Conservation (phyloP, 2,888 invertebrate genomes). For the Polydesmus complanatus region DNA sequence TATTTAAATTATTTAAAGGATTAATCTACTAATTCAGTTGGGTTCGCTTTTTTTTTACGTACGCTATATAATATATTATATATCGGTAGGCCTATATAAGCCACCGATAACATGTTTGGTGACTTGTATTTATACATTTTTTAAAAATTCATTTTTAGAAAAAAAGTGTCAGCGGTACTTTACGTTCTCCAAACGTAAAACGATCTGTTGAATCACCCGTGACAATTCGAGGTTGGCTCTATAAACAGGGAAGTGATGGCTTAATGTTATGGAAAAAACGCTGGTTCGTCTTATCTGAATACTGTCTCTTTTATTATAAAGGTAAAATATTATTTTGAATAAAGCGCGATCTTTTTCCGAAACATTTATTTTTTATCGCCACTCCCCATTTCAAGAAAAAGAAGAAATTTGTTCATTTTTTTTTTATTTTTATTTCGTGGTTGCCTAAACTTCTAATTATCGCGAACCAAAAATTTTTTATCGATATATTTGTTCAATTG, state of each 20-base stretch:
- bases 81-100: no score
- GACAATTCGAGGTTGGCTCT: constrained; percentile 73
- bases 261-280: constrained; percentile 86
- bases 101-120: no score
- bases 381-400: not conserved
- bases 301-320: constrained; percentile 88
- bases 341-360: not conserved
- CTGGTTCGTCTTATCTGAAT: constrained; percentile 88
- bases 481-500: not conserved
- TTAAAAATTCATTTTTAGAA: constrained; percentile 3
- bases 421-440: not conserved
- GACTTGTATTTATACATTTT: no score
- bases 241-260: constrained; percentile 85
- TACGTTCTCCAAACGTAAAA: constrained; percentile 65
- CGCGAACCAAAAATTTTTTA: no score
- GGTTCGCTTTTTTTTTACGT: no score
- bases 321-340: constrained; percentile 39
- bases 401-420: no score
- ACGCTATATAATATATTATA: no score
- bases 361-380: not conserved
- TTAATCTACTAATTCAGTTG: no score
- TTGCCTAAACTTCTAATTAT: not conserved
- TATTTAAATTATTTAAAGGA: no score
- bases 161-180: constrained; percentile 13
- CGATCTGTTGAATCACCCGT: constrained; percentile 71